Conservation (phyloP, 2,888 invertebrate genomes). For the Cerastis leucographa region DNA sequence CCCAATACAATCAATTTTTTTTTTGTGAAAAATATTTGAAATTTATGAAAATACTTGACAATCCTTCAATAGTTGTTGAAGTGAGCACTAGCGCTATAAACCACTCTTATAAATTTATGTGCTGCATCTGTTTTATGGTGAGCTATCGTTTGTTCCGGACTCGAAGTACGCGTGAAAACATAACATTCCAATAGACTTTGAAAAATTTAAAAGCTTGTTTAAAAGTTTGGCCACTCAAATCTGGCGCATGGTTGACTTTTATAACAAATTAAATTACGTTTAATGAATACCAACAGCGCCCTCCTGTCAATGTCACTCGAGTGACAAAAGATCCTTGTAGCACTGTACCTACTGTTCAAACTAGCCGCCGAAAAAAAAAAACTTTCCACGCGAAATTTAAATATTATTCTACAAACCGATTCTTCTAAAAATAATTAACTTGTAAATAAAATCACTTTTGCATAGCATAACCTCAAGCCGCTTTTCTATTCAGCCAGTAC, state of each 20-base stretch:
- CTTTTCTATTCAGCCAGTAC: slow-evolving; percentile 62
- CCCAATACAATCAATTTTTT: too few species aligned
- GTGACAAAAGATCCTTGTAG: neutral
- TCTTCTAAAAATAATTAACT: slow-evolving; percentile 68
- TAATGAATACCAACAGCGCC: neutral
- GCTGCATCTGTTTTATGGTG: slow-evolving; percentile 34
- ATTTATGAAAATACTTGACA: neutral
- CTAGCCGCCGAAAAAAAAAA: slow-evolving; percentile 8
- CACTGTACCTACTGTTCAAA: neutral
- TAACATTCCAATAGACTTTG: slow-evolving; percentile 25
- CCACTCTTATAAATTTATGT: slow-evolving; percentile 25
- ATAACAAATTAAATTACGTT: neutral
- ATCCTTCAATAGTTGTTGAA: slow-evolving; percentile 15
- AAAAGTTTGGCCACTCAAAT: slow-evolving; percentile 10
- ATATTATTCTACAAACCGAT: slow-evolving; percentile 46
- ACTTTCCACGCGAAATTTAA: slow-evolving; percentile 16
- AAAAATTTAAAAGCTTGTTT: slow-evolving; percentile 32
- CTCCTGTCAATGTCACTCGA: neutral
- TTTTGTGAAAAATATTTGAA: too few species aligned
- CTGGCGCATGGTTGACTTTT: neutral
- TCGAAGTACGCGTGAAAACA: slow-evolving; percentile 24
- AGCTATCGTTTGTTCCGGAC: slow-evolving; percentile 24
- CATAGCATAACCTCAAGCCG: slow-evolving; percentile 53
- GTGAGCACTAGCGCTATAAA: slow-evolving; percentile 25
- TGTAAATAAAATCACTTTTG: slow-evolving; percentile 66